Base-by-base conservation (phyloP, 2,888 invertebrate genomes). In the Zygogramma bicolorata region DNA sequence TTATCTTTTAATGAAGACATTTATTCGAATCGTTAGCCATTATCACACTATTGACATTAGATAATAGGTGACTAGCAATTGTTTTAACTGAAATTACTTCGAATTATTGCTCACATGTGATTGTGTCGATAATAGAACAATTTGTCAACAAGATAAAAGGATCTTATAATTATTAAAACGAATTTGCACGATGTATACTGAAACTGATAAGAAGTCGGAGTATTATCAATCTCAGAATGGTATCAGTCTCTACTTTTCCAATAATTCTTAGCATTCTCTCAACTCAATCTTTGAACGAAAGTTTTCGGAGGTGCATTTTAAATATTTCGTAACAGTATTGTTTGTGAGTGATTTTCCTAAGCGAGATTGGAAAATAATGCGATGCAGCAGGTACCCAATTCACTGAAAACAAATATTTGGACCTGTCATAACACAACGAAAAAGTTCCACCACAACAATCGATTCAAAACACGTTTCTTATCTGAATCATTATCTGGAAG, bases 321-420 rank as follows among this genome's bases (percentile, higher is more conserved):
- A 8, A 46, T 22, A 46, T 22, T 46, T 18, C 46, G 0, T 58
- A 58, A 58, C 27, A 20, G 27, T 10, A 27, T 46, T 46, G 46
- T 46, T 46, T 46, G 46, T 7, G 18, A 20, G 46, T 7, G 18
- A 20, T 46, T 46, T 20, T 13, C 20, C 46, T 18, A 20, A 6
- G 20, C 7, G 3, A 46, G 46, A 46, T 46, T 46, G 3, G 20
- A 10, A 22, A 18, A 46, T 46, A 46, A 20, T 46, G n/a, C 20
- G 46, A 46, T 46, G 46, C 46, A 20, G 46, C n/a, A 13, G 46
- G 15, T 46, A 46, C 18, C 46, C 18, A 58, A 8, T 18, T 59
- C 18, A 59, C 31, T 59, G 29, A 31, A 59, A 59, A 59, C 34
- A 59, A 59, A 31, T 25, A 59, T 59, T 59, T 59, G 27, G n/a